Conservation (phyloP, 2,113 vertebrate genomes). For the Xenus cinereus region DNA sequence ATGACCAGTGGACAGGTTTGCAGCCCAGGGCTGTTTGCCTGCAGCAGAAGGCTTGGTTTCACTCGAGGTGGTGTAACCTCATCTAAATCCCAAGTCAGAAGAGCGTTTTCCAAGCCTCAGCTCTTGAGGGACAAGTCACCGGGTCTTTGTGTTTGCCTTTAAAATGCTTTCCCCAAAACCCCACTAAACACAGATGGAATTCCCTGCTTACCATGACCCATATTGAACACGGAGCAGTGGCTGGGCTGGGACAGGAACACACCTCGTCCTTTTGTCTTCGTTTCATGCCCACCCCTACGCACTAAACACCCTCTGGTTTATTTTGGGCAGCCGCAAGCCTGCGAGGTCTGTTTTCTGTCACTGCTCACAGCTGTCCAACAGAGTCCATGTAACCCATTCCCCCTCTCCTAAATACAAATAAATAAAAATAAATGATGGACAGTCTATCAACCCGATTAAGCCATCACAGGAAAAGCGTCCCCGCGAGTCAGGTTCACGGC, state of each 20-base stretch:
- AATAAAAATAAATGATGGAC: slow-evolving; percentile 10
- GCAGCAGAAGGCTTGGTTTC: background rate
- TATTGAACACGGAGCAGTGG: background rate
- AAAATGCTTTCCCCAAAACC: background rate
- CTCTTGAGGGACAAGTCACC: background rate
- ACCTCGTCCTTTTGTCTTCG: background rate
- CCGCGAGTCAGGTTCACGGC: slow-evolving; percentile 9
- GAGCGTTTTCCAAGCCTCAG: background rate
- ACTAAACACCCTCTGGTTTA: background rate
- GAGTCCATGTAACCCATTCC: background rate
- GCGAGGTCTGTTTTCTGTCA: background rate
- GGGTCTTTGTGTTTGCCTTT: background rate
- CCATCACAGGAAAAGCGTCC: background rate
- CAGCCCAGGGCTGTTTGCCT: background rate
- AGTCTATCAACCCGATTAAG: slow-evolving; percentile 20
- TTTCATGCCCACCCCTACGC: background rate
- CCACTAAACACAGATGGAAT: background rate
- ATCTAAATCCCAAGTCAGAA: background rate
- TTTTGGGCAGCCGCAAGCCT: background rate
- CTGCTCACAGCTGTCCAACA: background rate
- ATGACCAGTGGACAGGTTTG: fast-evolving
- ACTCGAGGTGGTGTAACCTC: background rate
- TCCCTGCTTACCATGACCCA: background rate
- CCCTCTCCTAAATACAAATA: background rate
- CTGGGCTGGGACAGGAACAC: background rate